Evolutionary conservation across 2,888 invertebrate species (phyloP), one percentile per base, ranked within the genome.

Genomic region (Diarsia mendica): DNA sequence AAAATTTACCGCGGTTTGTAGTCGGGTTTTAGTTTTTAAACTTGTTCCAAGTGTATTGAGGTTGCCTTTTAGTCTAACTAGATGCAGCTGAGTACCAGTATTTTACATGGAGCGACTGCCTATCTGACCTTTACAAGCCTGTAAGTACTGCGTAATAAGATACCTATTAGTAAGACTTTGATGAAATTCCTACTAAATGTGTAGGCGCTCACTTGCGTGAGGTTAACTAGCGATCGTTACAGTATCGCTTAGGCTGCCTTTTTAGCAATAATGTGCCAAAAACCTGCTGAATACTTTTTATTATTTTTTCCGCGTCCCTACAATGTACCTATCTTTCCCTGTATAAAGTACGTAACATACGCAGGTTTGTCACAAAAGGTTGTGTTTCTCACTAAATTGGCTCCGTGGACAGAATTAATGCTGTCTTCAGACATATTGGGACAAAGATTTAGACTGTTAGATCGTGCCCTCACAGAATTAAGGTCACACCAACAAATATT

Each of bases 391-490:
- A 63, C 67, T 48, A 63, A 83, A 85, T 83, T 85, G 85, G 49
- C 66, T 85, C 44, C 85, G 82, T 82, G 82, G 18, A 60, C 51
- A 20, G 85, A 82, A 82, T 82, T 68, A 80, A 82, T 72, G 46
- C 48, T 58, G 28, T 23, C 23, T 55, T 2, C 44, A 58, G 15
- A 58, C 33, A 67, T 70, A 60, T 77, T 61, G 39, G 61, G 20
- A 6, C 20, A 1, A 51, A 51, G 51, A 51, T 51, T 20, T 51
- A 20, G 13, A 51, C 6, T 18, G 51, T 20, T 51, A 51, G 51
- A 51, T 20, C 8, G 20, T 51, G 51, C 8, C 39, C 8, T 39
- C 39, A 8, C 8, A 8, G 39, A 39, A 39, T 39, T 39, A 39
- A 39, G 39, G 39, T 39, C 8, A 39, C 39, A 39, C 8, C 8